A percentile compares a stretch with the other conserved stretches of the same genome.
Conservation (phyloP, 2,797 vertebrate genomes). For the Clarias pachynema region DNA sequence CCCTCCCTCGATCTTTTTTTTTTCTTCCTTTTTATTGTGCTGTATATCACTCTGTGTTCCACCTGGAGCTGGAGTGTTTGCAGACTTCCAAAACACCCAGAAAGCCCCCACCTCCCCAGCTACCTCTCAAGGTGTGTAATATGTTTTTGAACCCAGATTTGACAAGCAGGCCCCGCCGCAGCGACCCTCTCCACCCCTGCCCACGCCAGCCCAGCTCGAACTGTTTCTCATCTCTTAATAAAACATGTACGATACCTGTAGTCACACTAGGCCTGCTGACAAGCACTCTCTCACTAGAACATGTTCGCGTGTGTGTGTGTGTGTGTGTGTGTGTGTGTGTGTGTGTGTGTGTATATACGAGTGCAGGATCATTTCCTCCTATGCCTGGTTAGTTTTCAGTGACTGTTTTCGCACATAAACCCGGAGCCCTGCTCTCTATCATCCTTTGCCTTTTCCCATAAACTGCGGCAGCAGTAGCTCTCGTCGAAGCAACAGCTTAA, state of each 20-base stretch:
- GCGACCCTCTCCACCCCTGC: slow-evolving; percentile 35
- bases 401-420: slow-evolving; percentile 73
- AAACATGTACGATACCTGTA: slow-evolving; percentile 67
- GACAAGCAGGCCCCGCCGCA: slow-evolving; percentile 21
- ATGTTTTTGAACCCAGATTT: slow-evolving; percentile 44
- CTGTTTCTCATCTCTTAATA: slow-evolving; percentile 67
- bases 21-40: slow-evolving; percentile 76
- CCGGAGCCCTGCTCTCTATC: slow-evolving; percentile 67
- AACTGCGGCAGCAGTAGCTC: slow-evolving; percentile 56
- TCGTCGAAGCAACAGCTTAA: slow-evolving; percentile 34
- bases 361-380: slow-evolving; percentile 36
- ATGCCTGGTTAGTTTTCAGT: slow-evolving; percentile 65
- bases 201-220: slow-evolving; percentile 40
- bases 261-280: slow-evolving; percentile 56
- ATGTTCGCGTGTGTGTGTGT: slow-evolving; percentile 42
- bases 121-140: slow-evolving; percentile 60
- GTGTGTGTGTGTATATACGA: slow-evolving; percentile 8
- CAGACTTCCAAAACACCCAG: slow-evolving; percentile 75
- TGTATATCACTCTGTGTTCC: slow-evolving; percentile 79
- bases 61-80: slow-evolving; percentile 75
- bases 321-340: slow-evolving; percentile 27
- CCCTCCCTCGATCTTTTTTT: slow-evolving; percentile 64
- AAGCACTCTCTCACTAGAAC: slow-evolving; percentile 65
- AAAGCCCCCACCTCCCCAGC: slow-evolving; percentile 61
- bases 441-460: slow-evolving; percentile 58